phyloP scores from a whole-genome alignment of 53 echinoderm and acorn worm species.

The Luidia sarsii region DNA sequence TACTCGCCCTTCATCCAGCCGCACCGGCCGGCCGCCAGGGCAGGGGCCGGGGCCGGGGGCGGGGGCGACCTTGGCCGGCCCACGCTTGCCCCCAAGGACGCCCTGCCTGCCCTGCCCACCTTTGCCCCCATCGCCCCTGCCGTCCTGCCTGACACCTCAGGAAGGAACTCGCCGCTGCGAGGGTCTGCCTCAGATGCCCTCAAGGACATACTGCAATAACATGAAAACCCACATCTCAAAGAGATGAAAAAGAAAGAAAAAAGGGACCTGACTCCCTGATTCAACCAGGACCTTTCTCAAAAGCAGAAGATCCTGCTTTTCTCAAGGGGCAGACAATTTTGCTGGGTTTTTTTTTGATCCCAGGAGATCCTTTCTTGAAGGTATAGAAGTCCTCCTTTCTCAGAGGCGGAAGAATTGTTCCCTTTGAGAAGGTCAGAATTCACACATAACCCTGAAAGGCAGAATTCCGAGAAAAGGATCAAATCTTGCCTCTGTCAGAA shows the following conservation, averaged over 20 bases:
- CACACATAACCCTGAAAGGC: too few species aligned
- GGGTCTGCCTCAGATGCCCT: constrained; percentile 27
- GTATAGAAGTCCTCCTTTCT: too few species aligned
- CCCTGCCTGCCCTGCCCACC: constrained; percentile 22
- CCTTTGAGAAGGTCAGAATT: too few species aligned
- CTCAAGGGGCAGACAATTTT: too few species aligned
- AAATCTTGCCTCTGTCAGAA: too few species aligned
- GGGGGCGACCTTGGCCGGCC: constrained; percentile 31
- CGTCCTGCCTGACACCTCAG: constrained; percentile 33
- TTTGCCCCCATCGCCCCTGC: constrained; percentile 45
- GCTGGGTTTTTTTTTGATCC: too few species aligned
- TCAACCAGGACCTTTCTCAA: too few species aligned
- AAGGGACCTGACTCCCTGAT: background rate
- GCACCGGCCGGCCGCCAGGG: constrained; percentile 34
- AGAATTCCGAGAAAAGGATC: too few species aligned
- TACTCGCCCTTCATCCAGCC: constrained; percentile 85
- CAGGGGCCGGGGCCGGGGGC: constrained; percentile 26
- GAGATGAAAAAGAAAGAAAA: background rate
- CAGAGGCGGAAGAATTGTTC: too few species aligned
- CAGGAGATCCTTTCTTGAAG: too few species aligned
- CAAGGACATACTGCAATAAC: constrained; percentile 54
- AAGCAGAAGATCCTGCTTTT: too few species aligned
- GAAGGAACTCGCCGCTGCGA: constrained; percentile 59
- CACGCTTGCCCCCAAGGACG: constrained; percentile 21
- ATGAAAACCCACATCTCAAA: background rate